A percentile compares a stretch with the other conserved stretches of the same genome.
phyloP scores from a whole-genome alignment of 2,888 invertebrate genomes.

The Temnothorax ravouxi region DNA sequence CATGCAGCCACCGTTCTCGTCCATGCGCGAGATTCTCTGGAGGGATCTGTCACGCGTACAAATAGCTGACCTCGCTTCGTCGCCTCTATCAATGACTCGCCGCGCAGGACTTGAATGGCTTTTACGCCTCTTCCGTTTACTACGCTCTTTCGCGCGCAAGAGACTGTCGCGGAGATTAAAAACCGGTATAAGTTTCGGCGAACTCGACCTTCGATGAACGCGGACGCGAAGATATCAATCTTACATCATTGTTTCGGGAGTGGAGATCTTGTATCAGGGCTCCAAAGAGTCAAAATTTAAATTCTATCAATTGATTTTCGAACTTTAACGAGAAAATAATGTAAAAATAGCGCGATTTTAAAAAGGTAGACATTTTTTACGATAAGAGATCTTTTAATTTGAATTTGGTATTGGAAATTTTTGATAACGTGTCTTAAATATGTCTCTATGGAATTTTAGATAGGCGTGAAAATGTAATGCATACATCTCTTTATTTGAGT shows the following conservation, averaged over 20 bases:
- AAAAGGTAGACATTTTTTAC: neutral
- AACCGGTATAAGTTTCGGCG: conserved; percentile 51
- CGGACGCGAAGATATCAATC: neutral
- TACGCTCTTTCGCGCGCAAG: conserved; percentile 76
- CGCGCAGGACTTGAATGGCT: conserved; percentile 81
- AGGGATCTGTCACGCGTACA: conserved; percentile 85
- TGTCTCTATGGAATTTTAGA: neutral
- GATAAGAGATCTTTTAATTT: neutral
- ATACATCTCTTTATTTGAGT: neutral
- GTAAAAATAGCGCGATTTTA: neutral
- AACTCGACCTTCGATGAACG: conserved; percentile 12
- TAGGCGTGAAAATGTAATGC: neutral
- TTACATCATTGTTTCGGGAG: neutral
- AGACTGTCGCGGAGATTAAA: conserved; percentile 71
- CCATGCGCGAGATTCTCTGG: conserved; percentile 80
- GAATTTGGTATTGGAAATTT: neutral
- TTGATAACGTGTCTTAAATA: neutral
- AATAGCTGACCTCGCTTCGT: conserved; percentile 86
- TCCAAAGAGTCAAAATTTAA: neutral
- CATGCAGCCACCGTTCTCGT: conserved; percentile 64
- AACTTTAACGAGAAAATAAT: neutral
- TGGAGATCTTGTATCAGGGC: neutral
- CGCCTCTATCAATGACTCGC: conserved; percentile 85
- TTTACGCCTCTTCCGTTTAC: conserved; percentile 80
- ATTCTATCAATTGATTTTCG: neutral